phyloP scores from a whole-genome alignment of 2,113 vertebrate genomes.

The Galemys pyrenaicus region DNA sequence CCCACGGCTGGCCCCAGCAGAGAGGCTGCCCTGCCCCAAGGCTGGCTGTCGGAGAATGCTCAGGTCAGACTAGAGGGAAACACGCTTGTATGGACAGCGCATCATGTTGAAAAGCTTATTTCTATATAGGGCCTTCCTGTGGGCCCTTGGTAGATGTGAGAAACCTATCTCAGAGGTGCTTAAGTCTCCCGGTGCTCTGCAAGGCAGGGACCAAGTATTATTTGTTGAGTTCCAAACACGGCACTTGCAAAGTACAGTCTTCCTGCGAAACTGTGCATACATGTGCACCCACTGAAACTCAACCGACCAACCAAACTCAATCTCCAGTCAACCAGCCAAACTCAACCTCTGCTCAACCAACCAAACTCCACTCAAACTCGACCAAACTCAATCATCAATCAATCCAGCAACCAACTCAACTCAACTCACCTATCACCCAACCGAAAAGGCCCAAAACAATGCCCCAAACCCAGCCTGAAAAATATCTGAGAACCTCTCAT shows the following conservation, averaged over 20 bases:
- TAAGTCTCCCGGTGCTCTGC: fast-evolving
- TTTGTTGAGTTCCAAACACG: background rate
- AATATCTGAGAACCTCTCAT: background rate
- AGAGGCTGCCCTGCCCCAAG: background rate
- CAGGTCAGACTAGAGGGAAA: background rate
- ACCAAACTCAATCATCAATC: background rate
- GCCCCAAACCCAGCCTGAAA: background rate
- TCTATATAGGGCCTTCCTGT: background rate
- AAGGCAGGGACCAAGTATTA: fast-evolving
- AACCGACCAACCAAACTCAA: too few relatives aligned
- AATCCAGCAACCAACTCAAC: background rate
- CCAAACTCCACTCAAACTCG: too few relatives aligned
- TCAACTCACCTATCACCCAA: background rate
- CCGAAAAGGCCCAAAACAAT: background rate
- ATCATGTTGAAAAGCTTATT: fast-evolving
- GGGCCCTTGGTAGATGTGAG: background rate
- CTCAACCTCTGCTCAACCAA: too few relatives aligned
- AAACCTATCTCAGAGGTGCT: background rate
- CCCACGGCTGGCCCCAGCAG: background rate
- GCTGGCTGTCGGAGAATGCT: too few relatives aligned
- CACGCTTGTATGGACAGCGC: fast-evolving
- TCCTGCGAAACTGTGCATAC: background rate
- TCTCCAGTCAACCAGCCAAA: background rate
- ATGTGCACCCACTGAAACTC: background rate
- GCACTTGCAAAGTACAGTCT: background rate